These are phyloP conservation scores for Cinclus mexicanus DNA, from an alignment of 2,113 vertebrate species.

Conservation along the genomic window DNA sequence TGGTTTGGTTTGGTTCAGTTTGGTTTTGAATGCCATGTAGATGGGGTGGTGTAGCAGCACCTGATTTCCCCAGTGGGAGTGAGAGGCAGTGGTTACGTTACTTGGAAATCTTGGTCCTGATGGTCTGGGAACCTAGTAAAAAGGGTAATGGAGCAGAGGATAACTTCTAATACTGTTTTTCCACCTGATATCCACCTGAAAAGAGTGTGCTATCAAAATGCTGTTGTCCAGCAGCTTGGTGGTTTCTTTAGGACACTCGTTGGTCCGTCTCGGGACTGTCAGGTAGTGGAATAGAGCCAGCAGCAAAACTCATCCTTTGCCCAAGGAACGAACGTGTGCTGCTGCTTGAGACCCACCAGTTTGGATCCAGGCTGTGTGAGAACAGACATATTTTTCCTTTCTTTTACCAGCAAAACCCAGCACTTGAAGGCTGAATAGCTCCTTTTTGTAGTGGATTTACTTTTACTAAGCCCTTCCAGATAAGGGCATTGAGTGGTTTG, in stretches of 20 bases:
- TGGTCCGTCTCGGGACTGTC: rapidly evolving
- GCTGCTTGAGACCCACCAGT: background rate
- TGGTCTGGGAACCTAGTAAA: background rate
- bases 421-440: conserved; percentile 48
- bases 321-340: rapidly evolving
- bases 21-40: background rate
- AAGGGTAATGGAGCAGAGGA: conserved; percentile 23
- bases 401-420: background rate
- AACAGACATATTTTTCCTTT: background rate
- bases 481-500: conserved; percentile 56
- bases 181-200: background rate
- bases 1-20: no score
- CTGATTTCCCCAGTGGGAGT: background rate
- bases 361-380: background rate
- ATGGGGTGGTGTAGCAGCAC: background rate
- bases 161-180: background rate
- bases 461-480: conserved; percentile 60
- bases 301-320: background rate
- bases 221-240: background rate
- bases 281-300: background rate
- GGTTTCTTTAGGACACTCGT: background rate
- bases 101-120: conserved; percentile 23
- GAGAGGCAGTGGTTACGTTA: background rate
- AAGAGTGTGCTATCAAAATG: background rate
- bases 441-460: conserved; percentile 53